Evolutionary conservation across 2,113 vertebrate species (phyloP), one percentile per base, ranked within the genome.

Genomic region (Festucalex cinctus): DNA sequence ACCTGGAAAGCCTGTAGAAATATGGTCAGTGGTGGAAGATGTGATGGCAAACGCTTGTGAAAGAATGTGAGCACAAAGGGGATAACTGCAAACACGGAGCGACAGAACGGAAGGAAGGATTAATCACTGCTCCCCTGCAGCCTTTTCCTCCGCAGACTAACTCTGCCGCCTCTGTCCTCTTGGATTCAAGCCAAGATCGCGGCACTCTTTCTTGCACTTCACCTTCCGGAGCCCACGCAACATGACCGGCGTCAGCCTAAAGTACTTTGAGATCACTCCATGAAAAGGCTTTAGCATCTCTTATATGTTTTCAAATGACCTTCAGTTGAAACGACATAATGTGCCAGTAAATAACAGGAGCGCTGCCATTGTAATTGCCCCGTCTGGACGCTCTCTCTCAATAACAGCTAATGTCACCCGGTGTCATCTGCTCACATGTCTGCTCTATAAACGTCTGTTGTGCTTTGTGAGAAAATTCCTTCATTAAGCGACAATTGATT

Each of bases 121-220:
- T 82, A 83, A 88, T 88, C 72, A 81, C 70, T 65, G 39, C 66
- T 78, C 32, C 74, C 78, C 79, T 69, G 65, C 77, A 91, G 88
- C 77, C 75, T 24, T 22, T 91, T 85, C 88, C 80, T 83, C 79
- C 83, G 77, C 89, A 87, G 86, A 88, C 80, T 85, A 92, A 71
- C 75, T 75, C 75, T 85, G 82, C 64, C 71, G 51, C 88, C 85
- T 89, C 82, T 80, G 69, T 71, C 65, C 69, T 73, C 60, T 69
- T 86, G 90, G 86, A 87, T 65, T 35, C 2, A 16, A 51, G 88
- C 88, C 91, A 91, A 83, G 79, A 79, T 19, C 59, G 56, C 5
- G 74, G 80, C 80, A 76, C 62, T 78, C 74, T 80, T 89, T 94
- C n/a, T 91, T 93, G 80, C 83, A 91, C 93, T 92, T 91, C 79